Percentiles rank a stretch among this genome's conserved stretches.
Conservation (phyloP, 2,113 vertebrate species). For the Lepus americanus region DNA sequence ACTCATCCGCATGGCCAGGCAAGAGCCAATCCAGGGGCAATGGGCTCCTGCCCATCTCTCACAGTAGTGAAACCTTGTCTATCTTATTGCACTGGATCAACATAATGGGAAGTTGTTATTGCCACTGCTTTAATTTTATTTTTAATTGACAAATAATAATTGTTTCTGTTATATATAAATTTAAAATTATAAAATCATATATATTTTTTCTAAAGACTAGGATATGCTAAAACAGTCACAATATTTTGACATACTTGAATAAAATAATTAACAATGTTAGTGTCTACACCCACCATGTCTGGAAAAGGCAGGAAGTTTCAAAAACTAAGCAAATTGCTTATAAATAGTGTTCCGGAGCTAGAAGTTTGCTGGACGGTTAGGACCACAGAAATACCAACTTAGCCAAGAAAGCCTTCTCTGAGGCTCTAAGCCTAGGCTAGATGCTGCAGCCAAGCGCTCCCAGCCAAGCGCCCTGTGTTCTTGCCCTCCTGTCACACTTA, state of each 20-base stretch:
- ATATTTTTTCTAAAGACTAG: conserved; percentile 34
- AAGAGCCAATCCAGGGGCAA: neutral
- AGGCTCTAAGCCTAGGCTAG: neutral
- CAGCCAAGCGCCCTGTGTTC: neutral
- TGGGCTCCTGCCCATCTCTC: neutral
- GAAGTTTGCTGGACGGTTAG: neutral
- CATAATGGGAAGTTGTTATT: neutral
- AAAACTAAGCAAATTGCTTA: conserved; percentile 6
- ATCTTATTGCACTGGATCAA: neutral
- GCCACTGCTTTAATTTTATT: neutral
- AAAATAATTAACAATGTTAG: conserved; percentile 40
- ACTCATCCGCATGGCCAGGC: neutral
- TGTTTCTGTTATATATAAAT: neutral
- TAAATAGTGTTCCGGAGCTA: conserved; percentile 4
- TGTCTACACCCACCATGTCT: conserved; percentile 1
- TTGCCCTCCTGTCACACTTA: neutral
- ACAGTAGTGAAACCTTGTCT: neutral
- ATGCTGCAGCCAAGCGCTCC: neutral
- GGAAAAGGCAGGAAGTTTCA: conserved; percentile 38
- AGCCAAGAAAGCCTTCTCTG: neutral
- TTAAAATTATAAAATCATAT: neutral
- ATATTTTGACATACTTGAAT: conserved; percentile 38
- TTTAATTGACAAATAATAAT: conserved; percentile 1
- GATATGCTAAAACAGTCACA: neutral
- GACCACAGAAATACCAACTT: neutral